Conservation (phyloP, 2,113 vertebrate species). For the Atractosteus spatula region DNA sequence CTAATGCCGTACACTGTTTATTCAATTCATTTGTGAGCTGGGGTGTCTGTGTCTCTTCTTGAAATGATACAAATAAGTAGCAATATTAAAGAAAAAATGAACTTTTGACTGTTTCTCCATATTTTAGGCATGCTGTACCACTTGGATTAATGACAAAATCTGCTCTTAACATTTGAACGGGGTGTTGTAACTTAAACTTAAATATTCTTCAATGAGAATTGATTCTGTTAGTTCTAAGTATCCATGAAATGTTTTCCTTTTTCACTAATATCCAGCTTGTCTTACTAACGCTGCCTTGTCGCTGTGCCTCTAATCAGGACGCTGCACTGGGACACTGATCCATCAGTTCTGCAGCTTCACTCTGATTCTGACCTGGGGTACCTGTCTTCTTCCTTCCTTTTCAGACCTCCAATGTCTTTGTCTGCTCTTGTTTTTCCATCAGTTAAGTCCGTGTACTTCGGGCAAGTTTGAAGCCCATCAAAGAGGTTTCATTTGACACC, state of each 20-base stretch:
- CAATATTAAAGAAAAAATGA: no score
- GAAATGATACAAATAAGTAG: no score
- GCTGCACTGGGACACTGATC: conserved; percentile 99
- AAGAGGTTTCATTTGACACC: no score
- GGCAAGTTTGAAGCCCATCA: no score
- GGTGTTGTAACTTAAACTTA: no score
- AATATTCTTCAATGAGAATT: no score
- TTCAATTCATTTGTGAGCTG: not conserved
- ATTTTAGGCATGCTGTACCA: no score
- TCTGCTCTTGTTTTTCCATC: conserved; percentile 18
- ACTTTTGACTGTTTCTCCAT: no score
- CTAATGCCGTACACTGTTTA: not conserved
- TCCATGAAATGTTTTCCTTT: conserved; percentile 40
- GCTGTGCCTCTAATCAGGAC: conserved; percentile 94
- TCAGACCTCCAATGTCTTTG: conserved; percentile 33
- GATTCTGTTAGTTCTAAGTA: not conserved
- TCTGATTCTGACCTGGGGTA: conserved; percentile 99
- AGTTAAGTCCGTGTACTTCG: not conserved
- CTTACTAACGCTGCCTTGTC: conserved; percentile 92
- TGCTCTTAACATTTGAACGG: no score
- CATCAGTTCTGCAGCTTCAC: conserved; percentile 98
- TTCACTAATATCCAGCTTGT: conserved; percentile 68
- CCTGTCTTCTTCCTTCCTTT: conserved; percentile 81
- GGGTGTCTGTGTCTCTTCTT: not conserved
- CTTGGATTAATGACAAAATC: no score